Conservation (phyloP, 2,888 invertebrate genomes). For the Bombylius discolor region DNA sequence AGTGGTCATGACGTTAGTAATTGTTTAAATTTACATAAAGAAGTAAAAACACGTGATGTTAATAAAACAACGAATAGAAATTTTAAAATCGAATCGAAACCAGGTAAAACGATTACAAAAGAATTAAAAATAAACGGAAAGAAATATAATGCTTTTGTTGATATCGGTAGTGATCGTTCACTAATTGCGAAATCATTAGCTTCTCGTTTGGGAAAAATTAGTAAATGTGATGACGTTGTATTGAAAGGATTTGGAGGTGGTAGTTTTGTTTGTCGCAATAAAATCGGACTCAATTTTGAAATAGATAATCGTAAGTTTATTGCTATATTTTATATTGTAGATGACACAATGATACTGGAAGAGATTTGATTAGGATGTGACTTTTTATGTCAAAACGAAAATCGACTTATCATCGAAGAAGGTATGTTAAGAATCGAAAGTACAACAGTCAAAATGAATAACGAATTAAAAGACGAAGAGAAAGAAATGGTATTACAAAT, state of each 20-base stretch:
- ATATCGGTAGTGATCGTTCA: conserved; percentile 1
- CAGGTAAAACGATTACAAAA: neutral
- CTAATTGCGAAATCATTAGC: conserved; percentile 1
- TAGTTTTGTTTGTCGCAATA: neutral
- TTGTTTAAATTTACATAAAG: neutral
- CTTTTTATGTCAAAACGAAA: neutral
- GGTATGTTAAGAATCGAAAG: neutral
- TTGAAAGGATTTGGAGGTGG: conserved; percentile 5
- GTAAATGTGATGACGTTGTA: neutral
- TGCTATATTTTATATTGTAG: neutral
- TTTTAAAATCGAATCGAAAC: neutral
- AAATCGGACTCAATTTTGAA: neutral
- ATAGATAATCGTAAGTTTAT: neutral
- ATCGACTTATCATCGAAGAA: conserved; percentile 1
- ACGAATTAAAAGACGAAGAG: neutral
- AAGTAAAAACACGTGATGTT: too few relatives aligned
- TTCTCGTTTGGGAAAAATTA: neutral
- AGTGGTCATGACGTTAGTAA: neutral
- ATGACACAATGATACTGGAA: neutral
- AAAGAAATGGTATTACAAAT: neutral
- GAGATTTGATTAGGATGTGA: conserved; percentile 3
- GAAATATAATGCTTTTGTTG: neutral
- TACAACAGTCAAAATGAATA: neutral
- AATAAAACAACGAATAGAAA: neutral
- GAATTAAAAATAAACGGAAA: neutral